Percentiles rank a stretch among this genome's conserved stretches.
Conservation (phyloP, 2,113 vertebrate species). For the Gobiocypris rarus region DNA sequence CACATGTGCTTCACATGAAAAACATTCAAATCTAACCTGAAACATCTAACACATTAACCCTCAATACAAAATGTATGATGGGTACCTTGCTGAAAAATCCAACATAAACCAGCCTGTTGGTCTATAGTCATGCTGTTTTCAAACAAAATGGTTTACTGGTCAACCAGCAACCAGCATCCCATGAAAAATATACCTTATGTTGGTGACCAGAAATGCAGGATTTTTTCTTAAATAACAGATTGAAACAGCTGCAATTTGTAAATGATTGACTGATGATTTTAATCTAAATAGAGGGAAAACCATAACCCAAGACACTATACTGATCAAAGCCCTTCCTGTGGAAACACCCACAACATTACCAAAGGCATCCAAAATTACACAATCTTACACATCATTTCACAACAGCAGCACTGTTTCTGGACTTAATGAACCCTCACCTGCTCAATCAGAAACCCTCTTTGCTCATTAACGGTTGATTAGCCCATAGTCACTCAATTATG, state of each 20-base stretch:
- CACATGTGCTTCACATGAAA: neutral
- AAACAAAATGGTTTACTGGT: no score
- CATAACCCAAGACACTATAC: constrained; percentile 55
- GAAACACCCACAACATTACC: constrained; percentile 65
- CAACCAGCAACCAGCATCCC: no score
- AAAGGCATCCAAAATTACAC: constrained; percentile 58
- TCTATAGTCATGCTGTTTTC: no score
- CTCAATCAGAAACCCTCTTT: neutral
- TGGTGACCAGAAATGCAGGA: no score
- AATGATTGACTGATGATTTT: constrained; percentile 30
- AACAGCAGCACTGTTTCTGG: neutral
- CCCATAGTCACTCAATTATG: neutral
- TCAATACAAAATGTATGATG: neutral
- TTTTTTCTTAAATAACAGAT: neutral
- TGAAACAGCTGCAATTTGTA: neutral
- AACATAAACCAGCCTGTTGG: no score
- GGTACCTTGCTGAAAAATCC: no score
- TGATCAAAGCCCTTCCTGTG: constrained; percentile 69
- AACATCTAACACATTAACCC: neutral
- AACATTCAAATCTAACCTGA: neutral
- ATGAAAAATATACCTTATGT: no score
- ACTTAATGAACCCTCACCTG: neutral
- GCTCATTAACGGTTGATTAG: neutral
- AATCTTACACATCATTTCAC: neutral
- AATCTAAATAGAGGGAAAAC: constrained; percentile 52